Evolutionary conservation across 2,888 invertebrate species (phyloP).

Genomic region (Trachelus tabidus): DNA sequence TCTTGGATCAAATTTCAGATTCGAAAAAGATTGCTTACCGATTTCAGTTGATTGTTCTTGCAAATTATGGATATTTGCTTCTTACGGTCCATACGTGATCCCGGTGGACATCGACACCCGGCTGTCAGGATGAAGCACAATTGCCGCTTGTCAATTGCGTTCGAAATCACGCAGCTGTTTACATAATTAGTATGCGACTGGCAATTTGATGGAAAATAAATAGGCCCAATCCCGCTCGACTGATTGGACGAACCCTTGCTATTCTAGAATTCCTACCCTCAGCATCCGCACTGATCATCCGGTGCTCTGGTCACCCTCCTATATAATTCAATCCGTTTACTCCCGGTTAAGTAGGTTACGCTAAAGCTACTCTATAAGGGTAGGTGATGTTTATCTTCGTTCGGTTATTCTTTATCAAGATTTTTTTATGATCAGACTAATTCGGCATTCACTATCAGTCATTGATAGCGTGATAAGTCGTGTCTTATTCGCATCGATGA

Average conservation of each 20-base stretch:
- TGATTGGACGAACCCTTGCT: slow-evolving; percentile 20
- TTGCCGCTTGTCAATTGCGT: not conserved
- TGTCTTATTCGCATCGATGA: not conserved
- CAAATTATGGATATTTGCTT: not conserved
- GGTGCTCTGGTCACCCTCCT: not conserved
- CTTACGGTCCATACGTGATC: not conserved
- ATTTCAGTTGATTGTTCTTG: not conserved
- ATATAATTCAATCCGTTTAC: not conserved
- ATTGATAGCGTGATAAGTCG: not conserved
- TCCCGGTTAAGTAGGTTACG: not conserved
- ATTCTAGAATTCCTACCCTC: not conserved
- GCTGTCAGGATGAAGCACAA: not conserved
- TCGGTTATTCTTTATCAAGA: not conserved
- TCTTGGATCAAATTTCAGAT: not conserved
- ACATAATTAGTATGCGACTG: slow-evolving; percentile 35
- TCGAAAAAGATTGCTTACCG: not conserved
- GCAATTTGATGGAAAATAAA: slow-evolving; percentile 43
- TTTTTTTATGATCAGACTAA: not conserved
- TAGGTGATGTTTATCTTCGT: not conserved
- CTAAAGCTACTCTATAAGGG: not conserved
- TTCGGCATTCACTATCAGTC: not conserved
- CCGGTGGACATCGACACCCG: not conserved
- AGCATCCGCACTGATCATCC: slow-evolving; percentile 10
- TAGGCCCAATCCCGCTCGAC: slow-evolving; percentile 20
- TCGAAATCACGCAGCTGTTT: slow-evolving; percentile 30